A percentile compares a stretch with the other conserved stretches of the same genome.
Evolutionary conservation across 2,113 vertebrate genomes (phyloP).

Genomic region (Triplophysa rosa): DNA sequence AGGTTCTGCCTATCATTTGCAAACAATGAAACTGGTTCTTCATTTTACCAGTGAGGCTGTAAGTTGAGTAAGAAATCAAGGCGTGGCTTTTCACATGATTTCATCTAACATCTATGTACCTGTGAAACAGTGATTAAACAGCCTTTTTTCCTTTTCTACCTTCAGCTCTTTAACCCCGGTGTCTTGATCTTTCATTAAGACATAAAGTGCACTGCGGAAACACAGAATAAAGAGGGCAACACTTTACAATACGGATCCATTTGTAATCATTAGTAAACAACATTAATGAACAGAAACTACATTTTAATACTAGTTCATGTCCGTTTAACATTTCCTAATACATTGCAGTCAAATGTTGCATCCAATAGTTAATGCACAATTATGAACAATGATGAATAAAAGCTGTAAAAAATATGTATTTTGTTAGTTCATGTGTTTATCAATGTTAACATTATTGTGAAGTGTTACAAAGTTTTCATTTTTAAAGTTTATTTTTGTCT

Average conservation of each 20-base stretch:
- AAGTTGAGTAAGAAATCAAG: not conserved
- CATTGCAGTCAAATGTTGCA: too few species aligned
- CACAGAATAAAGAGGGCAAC: constrained; percentile 18
- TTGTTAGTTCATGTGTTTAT: too few species aligned
- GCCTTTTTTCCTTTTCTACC: constrained; percentile 87
- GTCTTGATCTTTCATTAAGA: constrained; percentile 87
- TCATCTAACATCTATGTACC: constrained; percentile 67
- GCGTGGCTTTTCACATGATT: not conserved
- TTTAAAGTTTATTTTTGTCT: too few species aligned
- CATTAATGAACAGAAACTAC: too few species aligned
- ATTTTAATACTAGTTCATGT: too few species aligned
- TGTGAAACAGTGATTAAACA: constrained; percentile 94
- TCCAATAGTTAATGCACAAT: too few species aligned
- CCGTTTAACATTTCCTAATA: too few species aligned
- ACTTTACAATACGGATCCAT: not conserved
- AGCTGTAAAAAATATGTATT: too few species aligned
- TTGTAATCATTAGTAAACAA: not conserved
- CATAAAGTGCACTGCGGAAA: constrained; percentile 81
- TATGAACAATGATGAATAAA: too few species aligned
- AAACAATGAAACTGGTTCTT: not conserved
- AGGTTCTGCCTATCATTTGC: not conserved
- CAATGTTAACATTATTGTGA: too few species aligned
- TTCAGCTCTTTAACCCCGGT: constrained; percentile 88
- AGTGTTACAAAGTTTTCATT: too few species aligned
- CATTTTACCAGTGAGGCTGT: not conserved